These are phyloP conservation scores for Drosophila setosimentum DNA, from an alignment of 2,888 invertebrate species.

Conservation along the genomic window DNA sequence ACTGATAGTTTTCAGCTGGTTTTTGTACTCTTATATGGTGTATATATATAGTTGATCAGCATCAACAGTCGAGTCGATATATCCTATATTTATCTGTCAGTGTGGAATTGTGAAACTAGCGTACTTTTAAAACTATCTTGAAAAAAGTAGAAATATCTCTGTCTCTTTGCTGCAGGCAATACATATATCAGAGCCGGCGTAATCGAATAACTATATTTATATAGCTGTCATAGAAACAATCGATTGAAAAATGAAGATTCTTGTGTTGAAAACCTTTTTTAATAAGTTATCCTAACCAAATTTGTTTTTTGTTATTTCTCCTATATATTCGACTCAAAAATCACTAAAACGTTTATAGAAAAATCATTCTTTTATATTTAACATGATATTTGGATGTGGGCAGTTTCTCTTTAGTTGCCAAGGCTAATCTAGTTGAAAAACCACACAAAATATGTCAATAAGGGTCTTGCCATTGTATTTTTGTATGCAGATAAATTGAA, in stretches of 20 bases:
- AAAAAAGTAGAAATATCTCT: not conserved
- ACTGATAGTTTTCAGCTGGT: no score
- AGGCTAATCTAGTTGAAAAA: not conserved
- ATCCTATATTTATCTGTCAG: not conserved
- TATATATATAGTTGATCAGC: no score
- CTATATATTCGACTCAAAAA: not conserved
- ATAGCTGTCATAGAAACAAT: not conserved
- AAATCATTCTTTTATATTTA: not conserved
- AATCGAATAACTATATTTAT: not conserved
- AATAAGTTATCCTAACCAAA: no score
- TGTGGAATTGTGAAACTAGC: not conserved
- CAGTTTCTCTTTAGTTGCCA: not conserved
- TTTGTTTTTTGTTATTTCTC: no score
- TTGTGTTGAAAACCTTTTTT: not conserved
- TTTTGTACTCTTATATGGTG: no score
- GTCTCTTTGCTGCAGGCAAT: not conserved
- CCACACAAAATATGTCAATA: not conserved
- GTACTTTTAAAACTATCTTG: no score
- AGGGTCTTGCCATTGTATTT: not conserved
- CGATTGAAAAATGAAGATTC: not conserved
- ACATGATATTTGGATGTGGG: not conserved
- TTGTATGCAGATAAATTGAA: not conserved
- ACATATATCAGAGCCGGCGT: not conserved
- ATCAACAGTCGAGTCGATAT: not conserved
- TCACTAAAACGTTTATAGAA: not conserved